Conservation (phyloP, 2,113 vertebrate genomes). For the Pollimyrus isidori region DNA sequence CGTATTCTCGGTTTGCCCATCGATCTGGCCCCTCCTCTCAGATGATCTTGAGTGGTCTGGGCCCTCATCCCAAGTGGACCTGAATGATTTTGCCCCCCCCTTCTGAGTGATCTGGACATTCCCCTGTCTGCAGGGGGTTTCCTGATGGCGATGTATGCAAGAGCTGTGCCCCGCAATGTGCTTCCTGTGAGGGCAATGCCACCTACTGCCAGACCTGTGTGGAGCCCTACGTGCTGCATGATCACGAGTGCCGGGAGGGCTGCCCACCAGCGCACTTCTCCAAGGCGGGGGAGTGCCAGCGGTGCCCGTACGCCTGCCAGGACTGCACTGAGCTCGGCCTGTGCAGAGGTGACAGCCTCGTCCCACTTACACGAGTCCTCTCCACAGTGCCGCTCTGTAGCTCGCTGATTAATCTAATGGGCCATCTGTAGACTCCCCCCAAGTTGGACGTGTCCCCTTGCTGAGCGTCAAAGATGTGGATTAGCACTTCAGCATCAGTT, state of each 20-base stretch:
- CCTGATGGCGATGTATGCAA: conserved; percentile 49
- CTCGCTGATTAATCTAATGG: background rate
- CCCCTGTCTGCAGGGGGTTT: conserved; percentile 62
- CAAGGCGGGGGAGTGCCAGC: conserved; percentile 59
- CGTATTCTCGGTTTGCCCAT: background rate
- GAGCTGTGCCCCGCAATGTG: conserved; percentile 63
- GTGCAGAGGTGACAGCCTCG: conserved; percentile 68
- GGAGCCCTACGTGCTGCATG: conserved; percentile 51
- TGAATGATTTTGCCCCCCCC: background rate
- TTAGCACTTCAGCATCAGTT: background rate
- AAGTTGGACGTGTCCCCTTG: background rate
- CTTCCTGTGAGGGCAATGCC: conserved; percentile 60
- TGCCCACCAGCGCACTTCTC: conserved; percentile 66
- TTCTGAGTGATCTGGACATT: background rate
- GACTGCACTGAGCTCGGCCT: conserved; percentile 62
- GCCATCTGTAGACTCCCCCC: background rate
- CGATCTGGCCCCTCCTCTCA: background rate
- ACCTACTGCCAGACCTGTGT: conserved; percentile 69
- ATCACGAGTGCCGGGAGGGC: conserved; percentile 51
- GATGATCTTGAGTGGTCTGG: background rate
- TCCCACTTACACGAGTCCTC: background rate
- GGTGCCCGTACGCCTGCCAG: conserved; percentile 67
- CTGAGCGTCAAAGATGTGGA: background rate
- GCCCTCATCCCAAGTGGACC: background rate
- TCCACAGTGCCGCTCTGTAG: background rate